Evolutionary conservation across 2,797 vertebrate species (phyloP), one percentile per base, ranked within the genome.

Genomic region (Glyptemys insculpta): DNA sequence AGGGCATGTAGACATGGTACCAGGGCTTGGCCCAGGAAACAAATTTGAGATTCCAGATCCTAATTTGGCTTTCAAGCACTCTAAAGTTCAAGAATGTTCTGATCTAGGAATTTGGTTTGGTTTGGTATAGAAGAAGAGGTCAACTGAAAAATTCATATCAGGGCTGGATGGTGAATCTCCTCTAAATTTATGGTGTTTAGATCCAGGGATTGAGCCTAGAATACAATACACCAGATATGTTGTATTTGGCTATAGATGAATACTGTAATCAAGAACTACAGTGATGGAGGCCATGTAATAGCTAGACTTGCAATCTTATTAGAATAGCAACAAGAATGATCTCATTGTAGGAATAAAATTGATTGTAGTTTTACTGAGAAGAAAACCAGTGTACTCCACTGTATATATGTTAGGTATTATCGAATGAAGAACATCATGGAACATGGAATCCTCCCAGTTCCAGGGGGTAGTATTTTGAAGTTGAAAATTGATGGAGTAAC

Each of bases 181-280:
- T 5, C 50, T 79, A 0, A 12, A 1, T 54, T 83, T 52, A 65
- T 18, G 2, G 31, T 2, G 0, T 6, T 88, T 76, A 8, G 18
- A 29, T 62, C 6, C 6, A 29, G 9, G 3, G 12, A 29, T 87
- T 85, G 18, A 15, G 19, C 29, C 79, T 65, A 52, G n/a, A 89
- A 59, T 2, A 89, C 68, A 50, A 85, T 57, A 15, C 5, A 80
- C 47, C 25, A 76, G 27, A 47, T 23, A 29, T 29, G 21, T n/a
- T 90, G 23, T 68, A 91, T 44, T 72, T 52, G 53, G 93, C 88
- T 79, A 87, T 23, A 94, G 34, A 87, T 4, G 5, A 91, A 89
- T 3, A 12, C 23, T 80, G 18, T 83, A 95, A 96, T 84, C 87
- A 93, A 21, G 47, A 56, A 25, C 72, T 94, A 85, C 95, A 88